phyloP scores from a whole-genome alignment of 2,113 vertebrate species.

The Lontra canadensis region DNA sequence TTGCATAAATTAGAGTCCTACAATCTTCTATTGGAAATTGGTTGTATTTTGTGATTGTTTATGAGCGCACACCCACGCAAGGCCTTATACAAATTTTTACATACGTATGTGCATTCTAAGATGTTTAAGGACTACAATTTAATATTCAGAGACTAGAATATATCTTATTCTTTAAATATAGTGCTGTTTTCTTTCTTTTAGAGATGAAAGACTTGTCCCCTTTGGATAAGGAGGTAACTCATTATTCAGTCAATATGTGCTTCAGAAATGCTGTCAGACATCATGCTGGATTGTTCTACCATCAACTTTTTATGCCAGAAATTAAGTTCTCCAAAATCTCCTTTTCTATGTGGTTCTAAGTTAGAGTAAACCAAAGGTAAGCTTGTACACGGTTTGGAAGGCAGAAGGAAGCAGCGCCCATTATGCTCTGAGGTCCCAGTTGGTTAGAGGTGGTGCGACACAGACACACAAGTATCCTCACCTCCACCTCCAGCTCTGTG shows the following conservation, averaged over 20 bases:
- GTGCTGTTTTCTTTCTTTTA: slow-evolving; percentile 11
- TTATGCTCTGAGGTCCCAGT: not conserved
- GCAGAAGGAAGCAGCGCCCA: not conserved
- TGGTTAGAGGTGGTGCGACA: not conserved
- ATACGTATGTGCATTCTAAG: not conserved
- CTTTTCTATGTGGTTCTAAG: not conserved
- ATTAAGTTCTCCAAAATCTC: not conserved
- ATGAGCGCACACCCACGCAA: not conserved
- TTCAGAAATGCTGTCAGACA: not conserved
- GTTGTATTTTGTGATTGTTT: not conserved
- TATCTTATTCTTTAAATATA: not conserved
- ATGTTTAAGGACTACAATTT: not conserved
- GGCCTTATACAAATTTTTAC: not conserved
- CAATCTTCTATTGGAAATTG: not conserved
- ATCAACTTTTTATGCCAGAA: not conserved
- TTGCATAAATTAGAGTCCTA: not conserved
- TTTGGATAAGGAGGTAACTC: not conserved
- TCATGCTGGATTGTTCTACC: not conserved
- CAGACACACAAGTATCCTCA: not conserved
- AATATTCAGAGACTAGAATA: not conserved
- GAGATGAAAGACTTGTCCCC: not conserved
- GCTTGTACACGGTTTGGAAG: not conserved
- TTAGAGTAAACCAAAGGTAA: not conserved
- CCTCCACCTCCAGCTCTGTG: not conserved
- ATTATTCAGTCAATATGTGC: not conserved